A percentile compares a stretch with the other conserved stretches of the same genome.
phyloP scores from a whole-genome alignment of 2,888 invertebrate species.

The Phania funesta region DNA sequence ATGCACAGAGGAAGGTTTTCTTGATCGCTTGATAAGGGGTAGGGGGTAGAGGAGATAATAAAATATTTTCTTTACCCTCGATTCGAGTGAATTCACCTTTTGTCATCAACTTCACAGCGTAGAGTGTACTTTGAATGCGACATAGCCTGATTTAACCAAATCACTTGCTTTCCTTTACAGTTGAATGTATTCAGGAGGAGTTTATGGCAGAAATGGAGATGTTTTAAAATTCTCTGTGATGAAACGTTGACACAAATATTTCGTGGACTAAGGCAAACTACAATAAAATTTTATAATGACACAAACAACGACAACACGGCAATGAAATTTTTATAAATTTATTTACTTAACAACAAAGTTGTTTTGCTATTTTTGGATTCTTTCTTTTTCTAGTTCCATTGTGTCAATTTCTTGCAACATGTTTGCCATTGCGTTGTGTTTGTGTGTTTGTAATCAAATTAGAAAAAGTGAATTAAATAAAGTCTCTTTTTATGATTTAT shows the following conservation, averaged over 20 bases:
- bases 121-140: too few relatives aligned
- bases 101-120: too few relatives aligned
- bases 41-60: too few relatives aligned
- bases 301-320: conserved; percentile 29
- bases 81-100: too few relatives aligned
- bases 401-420: not conserved
- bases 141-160: too few relatives aligned
- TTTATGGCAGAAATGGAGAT: not conserved
- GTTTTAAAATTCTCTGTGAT: conserved; percentile 9
- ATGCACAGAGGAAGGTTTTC: too few relatives aligned
- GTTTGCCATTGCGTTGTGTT: not conserved
- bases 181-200: not conserved
- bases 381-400: conserved; percentile 5
- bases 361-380: not conserved
- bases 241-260: conserved; percentile 55
- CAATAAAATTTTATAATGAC: conserved; percentile 53
- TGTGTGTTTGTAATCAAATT: conserved; percentile 50
- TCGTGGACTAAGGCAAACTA: conserved; percentile 49
- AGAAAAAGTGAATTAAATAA: conserved; percentile 63
- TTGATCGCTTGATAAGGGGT: too few relatives aligned
- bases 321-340: conserved; percentile 28
- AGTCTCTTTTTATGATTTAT: conserved; percentile 53
- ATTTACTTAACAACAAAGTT: not conserved
- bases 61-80: too few relatives aligned
- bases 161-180: not conserved